phyloP scores from a whole-genome alignment of 1,140 invertebrate species.

The Dryas iulia region DNA sequence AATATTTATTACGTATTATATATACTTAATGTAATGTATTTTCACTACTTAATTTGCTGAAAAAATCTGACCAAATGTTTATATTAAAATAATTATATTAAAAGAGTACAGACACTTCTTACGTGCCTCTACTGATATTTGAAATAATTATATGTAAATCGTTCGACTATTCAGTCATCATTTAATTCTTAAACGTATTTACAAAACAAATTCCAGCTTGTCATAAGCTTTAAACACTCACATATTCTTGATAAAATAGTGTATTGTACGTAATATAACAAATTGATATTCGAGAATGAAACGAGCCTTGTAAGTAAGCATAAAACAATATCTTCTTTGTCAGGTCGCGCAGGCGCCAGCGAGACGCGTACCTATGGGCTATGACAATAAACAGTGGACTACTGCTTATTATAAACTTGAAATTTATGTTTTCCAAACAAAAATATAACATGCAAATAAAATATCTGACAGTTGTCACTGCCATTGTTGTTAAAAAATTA shows the following conservation, averaged over 20 bases:
- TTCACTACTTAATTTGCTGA: no score
- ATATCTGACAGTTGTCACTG: background rate
- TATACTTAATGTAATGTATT: no score
- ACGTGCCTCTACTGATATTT: no score
- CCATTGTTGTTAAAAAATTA: background rate
- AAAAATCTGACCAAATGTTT: no score
- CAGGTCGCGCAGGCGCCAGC: conserved; percentile 44
- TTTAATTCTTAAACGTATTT: background rate
- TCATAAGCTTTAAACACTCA: background rate
- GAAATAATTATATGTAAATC: background rate
- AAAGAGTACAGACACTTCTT: no score
- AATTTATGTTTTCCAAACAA: conserved; percentile 2
- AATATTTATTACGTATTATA: no score
- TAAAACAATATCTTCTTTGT: conserved; percentile 48
- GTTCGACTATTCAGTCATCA: background rate
- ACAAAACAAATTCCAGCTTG: background rate
- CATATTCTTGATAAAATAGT: conserved; percentile 21
- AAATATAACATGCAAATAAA: conserved; percentile 5
- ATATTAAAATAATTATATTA: no score
- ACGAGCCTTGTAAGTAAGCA: conserved; percentile 50
- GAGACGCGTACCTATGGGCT: conserved; percentile 43
- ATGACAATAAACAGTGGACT: conserved; percentile 38
- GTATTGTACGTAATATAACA: conserved; percentile 27
- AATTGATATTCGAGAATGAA: conserved; percentile 46
- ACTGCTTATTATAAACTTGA: conserved; percentile 16